A percentile compares a stretch with the other conserved stretches of the same genome.
Evolutionary conservation across 2,113 vertebrate species (phyloP).

Genomic region (Oncorhynchus keta): DNA sequence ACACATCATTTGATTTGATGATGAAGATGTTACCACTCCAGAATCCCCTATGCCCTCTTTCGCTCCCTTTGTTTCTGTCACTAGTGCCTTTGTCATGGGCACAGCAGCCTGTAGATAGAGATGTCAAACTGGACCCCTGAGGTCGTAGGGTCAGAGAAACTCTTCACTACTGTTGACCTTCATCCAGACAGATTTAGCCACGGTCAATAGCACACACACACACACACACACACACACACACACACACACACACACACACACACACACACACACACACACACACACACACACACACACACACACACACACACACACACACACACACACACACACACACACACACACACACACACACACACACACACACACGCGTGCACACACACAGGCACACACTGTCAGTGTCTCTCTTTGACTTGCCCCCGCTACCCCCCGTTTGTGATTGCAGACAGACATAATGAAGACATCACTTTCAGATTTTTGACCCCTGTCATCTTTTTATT

Average conservation of each 20-base stretch:
- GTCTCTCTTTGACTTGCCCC: constrained; percentile 2
- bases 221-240: too few species aligned
- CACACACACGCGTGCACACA: too few species aligned
- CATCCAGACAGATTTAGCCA: constrained; percentile 74
- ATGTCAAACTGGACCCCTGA: constrained; percentile 65
- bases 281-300: too few species aligned
- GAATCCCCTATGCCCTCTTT: neutral
- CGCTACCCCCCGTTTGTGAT: constrained; percentile 23
- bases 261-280: too few species aligned
- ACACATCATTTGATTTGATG: neutral
- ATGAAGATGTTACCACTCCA: neutral
- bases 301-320: too few species aligned
- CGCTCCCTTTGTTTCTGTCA: constrained; percentile 42
- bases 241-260: too few species aligned
- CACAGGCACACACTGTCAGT: constrained; percentile 9
- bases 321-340: too few species aligned
- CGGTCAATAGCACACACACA: constrained; percentile 46
- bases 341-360: too few species aligned
- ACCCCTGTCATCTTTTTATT: constrained; percentile 54
- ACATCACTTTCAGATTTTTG: constrained; percentile 36
- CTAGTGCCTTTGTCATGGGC: constrained; percentile 47
- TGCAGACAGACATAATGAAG: constrained; percentile 59
- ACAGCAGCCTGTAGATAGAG: constrained; percentile 67
- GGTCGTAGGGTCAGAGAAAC: constrained; percentile 63
- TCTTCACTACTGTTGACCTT: constrained; percentile 77